Evolutionary conservation across 1,140 invertebrate species (phyloP), one percentile per base, ranked within the genome.

Genomic region (Nylanderia fulva): DNA sequence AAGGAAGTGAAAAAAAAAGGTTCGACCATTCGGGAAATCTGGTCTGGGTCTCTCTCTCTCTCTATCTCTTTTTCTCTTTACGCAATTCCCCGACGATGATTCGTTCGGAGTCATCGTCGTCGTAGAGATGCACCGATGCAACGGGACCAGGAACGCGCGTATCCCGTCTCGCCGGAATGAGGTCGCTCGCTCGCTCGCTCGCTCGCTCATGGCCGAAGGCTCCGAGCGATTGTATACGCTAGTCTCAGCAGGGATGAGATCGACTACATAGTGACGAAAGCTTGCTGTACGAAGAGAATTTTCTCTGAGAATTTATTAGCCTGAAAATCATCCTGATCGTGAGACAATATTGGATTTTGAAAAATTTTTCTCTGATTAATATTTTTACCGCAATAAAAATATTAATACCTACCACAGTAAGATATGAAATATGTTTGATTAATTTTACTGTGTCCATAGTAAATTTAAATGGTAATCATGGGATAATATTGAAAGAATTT

Each of bases 101-200:
- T 27, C 18, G 29, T 13, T 36, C 5, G 15, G 64, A 15, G 13
- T 18, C 21, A 21, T 75, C 13, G 11, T 84, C 60, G 13, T 64
- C 24, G n/a, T 45, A 66, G 48, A 24, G 24, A 15, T 58, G 11
- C 45, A 33, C 24, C n/a, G 45, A 68, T 56, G 76, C 76, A 82
- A 82, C 77, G 77, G 66, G 66, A 82, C 45, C 52, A 36, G 52
- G 39, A 72, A 56, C 56, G 66, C 61, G 29, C 60, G 58, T 11
- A 21, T 48, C 45, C 45, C 27, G 21, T n/a, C 48, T 42, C 76
- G 29, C 0, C 4, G 36, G 36, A 82, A 71, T 82, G 71, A 82
- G 77, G 77, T 72, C 77, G 66, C 45, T 39, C 74, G 29, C n/a
- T 77, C 74, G 13, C n/a, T 21, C 63, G 60, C n/a, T 74, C 45